These are phyloP conservation scores for Osmoderma eremita DNA, from an alignment of 2,888 invertebrate species.

Conservation along the genomic window DNA sequence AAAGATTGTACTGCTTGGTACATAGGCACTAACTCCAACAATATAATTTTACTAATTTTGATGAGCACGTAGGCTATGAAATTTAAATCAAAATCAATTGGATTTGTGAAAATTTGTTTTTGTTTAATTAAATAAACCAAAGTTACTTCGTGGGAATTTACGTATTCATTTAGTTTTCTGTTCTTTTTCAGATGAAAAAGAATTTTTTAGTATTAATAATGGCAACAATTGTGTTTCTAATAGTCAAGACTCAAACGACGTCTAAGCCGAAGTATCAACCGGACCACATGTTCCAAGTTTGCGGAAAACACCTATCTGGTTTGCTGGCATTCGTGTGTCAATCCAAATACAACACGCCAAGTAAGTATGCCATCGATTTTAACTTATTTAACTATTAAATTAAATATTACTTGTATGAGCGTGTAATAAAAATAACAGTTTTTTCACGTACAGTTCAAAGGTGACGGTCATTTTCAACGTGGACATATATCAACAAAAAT, in stretches of 20 bases:
- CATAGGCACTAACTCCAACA: too few species aligned
- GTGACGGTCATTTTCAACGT: too few species aligned
- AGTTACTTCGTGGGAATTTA: too few species aligned
- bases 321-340: conserved; percentile 29
- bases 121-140: not conserved
- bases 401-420: too few species aligned
- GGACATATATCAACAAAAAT: too few species aligned
- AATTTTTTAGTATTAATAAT: conserved; percentile 32
- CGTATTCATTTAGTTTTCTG: not conserved
- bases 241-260: conserved; percentile 24
- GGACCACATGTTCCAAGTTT: conserved; percentile 18
- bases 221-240: conserved; percentile 20
- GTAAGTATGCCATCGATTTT: conserved; percentile 34
- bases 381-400: too few species aligned
- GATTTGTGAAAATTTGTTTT: not conserved
- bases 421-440: too few species aligned
- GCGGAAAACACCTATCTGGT: conserved; percentile 28
- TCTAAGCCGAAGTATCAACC: conserved; percentile 10
- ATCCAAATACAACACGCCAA: conserved; percentile 35
- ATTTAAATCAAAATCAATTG: too few species aligned
- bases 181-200: conserved; percentile 38
- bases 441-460: too few species aligned
- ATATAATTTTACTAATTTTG: too few species aligned
- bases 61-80: too few species aligned
- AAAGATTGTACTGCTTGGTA: too few species aligned